Percentiles rank a stretch among this genome's conserved stretches.
These are phyloP conservation scores for Megalurothrips usitatus DNA, from an alignment of 2,888 invertebrate species.

Conservation along the genomic window DNA sequence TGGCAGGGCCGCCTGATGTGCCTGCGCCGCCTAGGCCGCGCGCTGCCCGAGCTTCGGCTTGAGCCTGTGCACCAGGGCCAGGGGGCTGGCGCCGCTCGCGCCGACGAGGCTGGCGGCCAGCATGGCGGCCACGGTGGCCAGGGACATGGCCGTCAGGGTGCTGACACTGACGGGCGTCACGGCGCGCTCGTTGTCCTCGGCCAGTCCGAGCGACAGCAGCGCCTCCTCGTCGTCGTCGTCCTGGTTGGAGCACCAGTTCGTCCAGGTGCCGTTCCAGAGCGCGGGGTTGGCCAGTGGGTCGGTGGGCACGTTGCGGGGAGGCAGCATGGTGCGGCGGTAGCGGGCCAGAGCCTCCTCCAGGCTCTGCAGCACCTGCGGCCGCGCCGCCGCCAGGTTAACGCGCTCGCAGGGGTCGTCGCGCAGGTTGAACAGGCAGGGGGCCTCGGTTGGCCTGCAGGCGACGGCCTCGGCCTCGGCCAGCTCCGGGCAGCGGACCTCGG, in stretches of 20 bases:
- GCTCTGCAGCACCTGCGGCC: slow-evolving; percentile 46
- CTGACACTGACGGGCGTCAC: neutral
- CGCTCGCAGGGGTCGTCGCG: slow-evolving; percentile 47
- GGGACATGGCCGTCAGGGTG: neutral
- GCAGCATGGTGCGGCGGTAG: slow-evolving; percentile 47
- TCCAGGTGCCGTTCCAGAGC: slow-evolving; percentile 55
- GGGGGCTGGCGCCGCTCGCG: neutral
- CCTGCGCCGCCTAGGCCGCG: neutral
- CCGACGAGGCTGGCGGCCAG: neutral
- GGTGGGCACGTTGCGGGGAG: slow-evolving; percentile 48
- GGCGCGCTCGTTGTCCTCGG: slow-evolving; percentile 42
- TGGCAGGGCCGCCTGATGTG: too few species aligned
- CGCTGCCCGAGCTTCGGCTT: neutral
- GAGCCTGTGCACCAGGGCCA: neutral
- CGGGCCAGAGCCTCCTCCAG: slow-evolving; percentile 49
- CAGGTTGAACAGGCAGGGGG: slow-evolving; percentile 47
- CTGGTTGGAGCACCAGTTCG: slow-evolving; percentile 49
- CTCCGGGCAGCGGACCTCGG: slow-evolving; percentile 41
- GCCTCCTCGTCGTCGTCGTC: slow-evolving; percentile 48
- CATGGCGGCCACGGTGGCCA: slow-evolving; percentile 2
- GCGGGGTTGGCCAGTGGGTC: slow-evolving; percentile 52
- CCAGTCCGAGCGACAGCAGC: neutral
- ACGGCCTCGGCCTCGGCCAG: slow-evolving; percentile 30
- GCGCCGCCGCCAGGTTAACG: slow-evolving; percentile 48
- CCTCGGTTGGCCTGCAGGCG: slow-evolving; percentile 42